Conservation (phyloP, 2,113 vertebrate genomes). For the Nibea coibor region DNA sequence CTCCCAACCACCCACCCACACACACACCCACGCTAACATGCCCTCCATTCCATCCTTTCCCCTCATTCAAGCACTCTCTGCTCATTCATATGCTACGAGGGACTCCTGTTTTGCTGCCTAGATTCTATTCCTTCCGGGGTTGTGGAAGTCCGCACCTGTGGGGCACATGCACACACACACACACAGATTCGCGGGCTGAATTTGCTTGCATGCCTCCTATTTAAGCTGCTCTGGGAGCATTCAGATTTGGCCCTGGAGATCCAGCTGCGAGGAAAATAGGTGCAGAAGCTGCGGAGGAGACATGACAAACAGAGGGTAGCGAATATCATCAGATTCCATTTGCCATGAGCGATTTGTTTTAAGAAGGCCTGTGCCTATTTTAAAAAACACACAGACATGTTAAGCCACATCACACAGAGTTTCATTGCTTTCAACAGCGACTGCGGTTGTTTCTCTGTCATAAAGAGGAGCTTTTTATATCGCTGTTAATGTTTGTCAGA, state of each 20-base stretch:
- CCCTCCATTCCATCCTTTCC: conserved; percentile 24
- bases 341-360: conserved; percentile 35
- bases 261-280: conserved; percentile 66
- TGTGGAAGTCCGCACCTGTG: conserved; percentile 65
- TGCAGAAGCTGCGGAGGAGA: conserved; percentile 40
- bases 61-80: conserved; percentile 35
- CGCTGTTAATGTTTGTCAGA: conserved; percentile 27
- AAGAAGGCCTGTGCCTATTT: conserved; percentile 33
- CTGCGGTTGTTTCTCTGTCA: conserved; percentile 6
- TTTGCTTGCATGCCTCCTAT: conserved; percentile 49
- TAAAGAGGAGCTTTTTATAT: conserved; percentile 4
- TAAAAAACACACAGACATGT: conserved; percentile 23
- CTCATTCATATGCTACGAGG: conserved; percentile 70
- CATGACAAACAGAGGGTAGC: conserved; percentile 44
- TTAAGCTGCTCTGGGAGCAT: conserved; percentile 64
- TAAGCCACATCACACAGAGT: conserved; percentile 9
- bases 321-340: conserved; percentile 50
- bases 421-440: conserved; percentile 36
- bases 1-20: not conserved
- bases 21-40: not conserved
- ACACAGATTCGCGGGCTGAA: conserved; percentile 20
- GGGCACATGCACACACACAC: conserved; percentile 13
- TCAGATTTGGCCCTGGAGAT: conserved; percentile 56
- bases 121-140: conserved; percentile 64
- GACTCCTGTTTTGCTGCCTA: conserved; percentile 64